Conservation (phyloP, 2,113 vertebrate species). For the Otolemur garnettii region DNA sequence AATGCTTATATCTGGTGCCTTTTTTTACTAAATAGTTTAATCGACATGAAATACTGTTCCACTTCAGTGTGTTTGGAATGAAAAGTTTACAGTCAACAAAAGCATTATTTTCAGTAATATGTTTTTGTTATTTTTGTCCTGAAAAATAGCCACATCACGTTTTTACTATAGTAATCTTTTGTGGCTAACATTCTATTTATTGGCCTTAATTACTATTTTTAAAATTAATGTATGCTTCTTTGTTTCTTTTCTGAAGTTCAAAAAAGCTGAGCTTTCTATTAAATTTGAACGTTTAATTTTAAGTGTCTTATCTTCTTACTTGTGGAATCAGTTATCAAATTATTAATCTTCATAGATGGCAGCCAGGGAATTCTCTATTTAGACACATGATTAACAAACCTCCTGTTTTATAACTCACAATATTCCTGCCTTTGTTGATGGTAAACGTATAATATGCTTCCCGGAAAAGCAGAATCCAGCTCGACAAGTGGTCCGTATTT, state of each 20-base stretch:
- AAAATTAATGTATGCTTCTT: not conserved
- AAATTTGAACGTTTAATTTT: not conserved
- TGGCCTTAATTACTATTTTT: not conserved
- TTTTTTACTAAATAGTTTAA: not conserved
- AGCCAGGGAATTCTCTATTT: not conserved
- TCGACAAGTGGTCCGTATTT: not conserved
- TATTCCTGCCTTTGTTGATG: not conserved
- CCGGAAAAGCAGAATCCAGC: not conserved
- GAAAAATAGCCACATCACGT: not conserved
- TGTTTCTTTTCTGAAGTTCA: not conserved
- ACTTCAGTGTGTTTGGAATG: too few species aligned
- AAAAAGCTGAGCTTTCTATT: not conserved
- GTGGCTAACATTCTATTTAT: not conserved
- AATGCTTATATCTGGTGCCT: not conserved
- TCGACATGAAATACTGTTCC: not conserved
- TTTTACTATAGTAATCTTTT: not conserved
- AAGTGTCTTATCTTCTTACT: not conserved
- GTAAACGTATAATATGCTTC: not conserved
- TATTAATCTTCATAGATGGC: not conserved
- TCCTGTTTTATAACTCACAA: not conserved
- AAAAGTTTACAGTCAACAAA: not conserved
- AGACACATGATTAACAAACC: not conserved
- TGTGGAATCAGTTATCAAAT: not conserved
- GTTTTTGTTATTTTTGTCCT: not conserved
- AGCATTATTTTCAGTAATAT: not conserved